These are phyloP conservation scores for Prunella himalayana DNA, from an alignment of 2,113 vertebrate species.

Conservation along the genomic window DNA sequence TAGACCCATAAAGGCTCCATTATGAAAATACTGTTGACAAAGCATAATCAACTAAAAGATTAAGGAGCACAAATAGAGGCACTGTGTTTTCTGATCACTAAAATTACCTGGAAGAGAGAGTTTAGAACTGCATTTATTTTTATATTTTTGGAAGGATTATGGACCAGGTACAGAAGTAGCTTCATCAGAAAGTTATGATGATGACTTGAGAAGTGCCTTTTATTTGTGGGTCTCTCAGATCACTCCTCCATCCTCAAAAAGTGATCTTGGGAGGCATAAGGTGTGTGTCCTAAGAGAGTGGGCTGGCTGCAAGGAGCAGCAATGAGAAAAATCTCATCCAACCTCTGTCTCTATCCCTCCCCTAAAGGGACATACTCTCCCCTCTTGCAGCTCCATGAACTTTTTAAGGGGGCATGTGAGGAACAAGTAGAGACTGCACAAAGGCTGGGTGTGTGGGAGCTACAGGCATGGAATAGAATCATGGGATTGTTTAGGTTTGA, in stretches of 20 bases:
- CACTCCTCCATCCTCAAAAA: not conserved
- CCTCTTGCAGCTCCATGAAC: not conserved
- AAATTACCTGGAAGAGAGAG: not conserved
- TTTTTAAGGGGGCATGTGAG: not conserved
- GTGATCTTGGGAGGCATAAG: not conserved
- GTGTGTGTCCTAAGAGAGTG: accelerated
- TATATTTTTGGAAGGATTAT: not conserved
- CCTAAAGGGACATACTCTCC: not conserved
- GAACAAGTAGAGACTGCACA: not conserved
- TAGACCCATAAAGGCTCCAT: not conserved
- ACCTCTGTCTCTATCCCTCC: not conserved
- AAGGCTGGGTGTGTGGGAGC: not conserved
- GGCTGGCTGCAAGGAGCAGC: not conserved
- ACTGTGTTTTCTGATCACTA: not conserved
- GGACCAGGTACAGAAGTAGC: not conserved
- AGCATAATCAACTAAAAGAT: not conserved
- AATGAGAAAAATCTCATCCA: not conserved
- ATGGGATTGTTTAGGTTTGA: not conserved
- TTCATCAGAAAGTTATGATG: not conserved
- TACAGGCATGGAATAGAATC: not conserved
- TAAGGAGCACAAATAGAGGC: not conserved
- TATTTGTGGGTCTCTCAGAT: not conserved
- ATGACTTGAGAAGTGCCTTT: not conserved
- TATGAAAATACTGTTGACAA: not conserved
- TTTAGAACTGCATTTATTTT: not conserved